Percentiles rank a stretch among this genome's conserved stretches.
Evolutionary conservation across 2,888 invertebrate genomes (phyloP).

Genomic region (Lochmaea capreae): DNA sequence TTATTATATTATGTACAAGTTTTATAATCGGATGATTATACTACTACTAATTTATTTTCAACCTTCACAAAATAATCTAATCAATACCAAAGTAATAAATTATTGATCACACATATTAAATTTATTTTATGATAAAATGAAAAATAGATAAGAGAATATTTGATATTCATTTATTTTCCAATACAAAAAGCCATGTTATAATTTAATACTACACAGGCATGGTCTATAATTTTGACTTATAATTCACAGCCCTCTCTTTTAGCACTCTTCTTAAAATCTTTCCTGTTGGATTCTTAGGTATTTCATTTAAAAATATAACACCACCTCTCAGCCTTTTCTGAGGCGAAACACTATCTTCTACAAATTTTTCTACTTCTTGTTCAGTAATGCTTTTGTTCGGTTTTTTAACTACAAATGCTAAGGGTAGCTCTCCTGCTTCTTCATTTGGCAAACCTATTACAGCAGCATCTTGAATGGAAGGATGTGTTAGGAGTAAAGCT

Average conservation of each 20-base stretch:
- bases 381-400: conserved; percentile 67
- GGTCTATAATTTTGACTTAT: conserved; percentile 60
- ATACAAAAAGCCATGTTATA: no score
- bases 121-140: no score
- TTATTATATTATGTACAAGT: no score
- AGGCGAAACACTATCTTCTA: conserved; percentile 67
- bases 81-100: no score
- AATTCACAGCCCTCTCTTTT: conserved; percentile 64
- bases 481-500: conserved; percentile 78
- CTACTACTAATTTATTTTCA: no score
- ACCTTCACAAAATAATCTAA: no score
- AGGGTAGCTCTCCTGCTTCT: conserved; percentile 79
- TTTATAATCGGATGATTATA: no score
- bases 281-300: conserved; percentile 77
- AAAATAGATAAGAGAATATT: no score
- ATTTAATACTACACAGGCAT: neutral
- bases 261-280: conserved; percentile 75
- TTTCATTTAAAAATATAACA: conserved; percentile 73
- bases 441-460: conserved; percentile 85
- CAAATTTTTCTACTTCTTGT: conserved; percentile 62
- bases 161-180: no score
- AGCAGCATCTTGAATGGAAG: conserved; percentile 80
- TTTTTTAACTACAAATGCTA: conserved; percentile 80
- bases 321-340: conserved; percentile 77
- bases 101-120: no score